Conservation (phyloP, 2,797 vertebrate species). For the Poecilia wingei region DNA sequence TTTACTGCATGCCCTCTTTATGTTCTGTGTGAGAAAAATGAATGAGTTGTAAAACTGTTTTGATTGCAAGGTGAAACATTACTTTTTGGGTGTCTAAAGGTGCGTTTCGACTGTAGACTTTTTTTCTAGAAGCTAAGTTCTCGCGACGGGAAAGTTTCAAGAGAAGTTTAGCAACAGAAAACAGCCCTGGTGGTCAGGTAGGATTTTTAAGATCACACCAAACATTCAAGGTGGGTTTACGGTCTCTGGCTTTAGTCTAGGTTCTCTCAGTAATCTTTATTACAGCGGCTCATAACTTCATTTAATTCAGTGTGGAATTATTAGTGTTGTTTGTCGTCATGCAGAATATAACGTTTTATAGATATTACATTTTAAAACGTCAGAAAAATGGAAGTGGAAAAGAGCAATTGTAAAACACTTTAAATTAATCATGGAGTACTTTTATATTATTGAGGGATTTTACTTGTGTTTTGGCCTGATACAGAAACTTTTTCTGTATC, state of each 20-base stretch:
- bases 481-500: not conserved
- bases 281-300: not conserved
- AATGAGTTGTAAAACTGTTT: constrained; percentile 42
- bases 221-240: not conserved
- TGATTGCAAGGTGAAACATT: constrained; percentile 28
- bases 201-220: not conserved
- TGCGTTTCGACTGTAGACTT: not conserved
- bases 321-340: not conserved
- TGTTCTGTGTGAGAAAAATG: constrained; percentile 48
- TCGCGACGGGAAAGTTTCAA: not conserved
- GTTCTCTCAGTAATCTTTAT: not conserved
- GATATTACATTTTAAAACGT: not conserved
- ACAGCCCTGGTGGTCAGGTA: not conserved
- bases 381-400: not conserved
- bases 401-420: not conserved
- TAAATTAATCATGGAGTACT: not conserved
- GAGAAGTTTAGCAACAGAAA: not conserved
- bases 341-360: not conserved
- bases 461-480: not conserved
- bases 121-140: not conserved
- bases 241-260: not conserved
- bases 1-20: constrained; percentile 61
- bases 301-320: not conserved
- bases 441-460: not conserved
- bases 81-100: constrained; percentile 26